Percentiles rank a stretch among this genome's conserved stretches.
phyloP scores from a whole-genome alignment of 2,888 invertebrate genomes.

The Venustoraphidia nigricollis region DNA sequence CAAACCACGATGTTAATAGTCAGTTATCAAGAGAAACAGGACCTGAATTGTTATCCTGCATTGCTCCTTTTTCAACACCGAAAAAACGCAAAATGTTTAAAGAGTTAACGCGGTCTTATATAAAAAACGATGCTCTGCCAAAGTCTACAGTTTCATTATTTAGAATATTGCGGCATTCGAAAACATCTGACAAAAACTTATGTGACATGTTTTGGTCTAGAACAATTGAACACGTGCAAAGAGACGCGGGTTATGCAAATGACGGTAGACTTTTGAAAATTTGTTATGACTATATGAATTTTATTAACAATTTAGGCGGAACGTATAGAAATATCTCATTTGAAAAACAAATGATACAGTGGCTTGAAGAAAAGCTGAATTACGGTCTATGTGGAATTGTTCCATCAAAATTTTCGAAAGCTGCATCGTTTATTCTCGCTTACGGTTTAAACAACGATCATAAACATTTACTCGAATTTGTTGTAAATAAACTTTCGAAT shows the following conservation, averaged over 20 bases:
- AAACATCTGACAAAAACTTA: conserved; percentile 28
- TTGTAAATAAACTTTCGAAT: conserved; percentile 25
- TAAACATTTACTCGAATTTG: conserved; percentile 20
- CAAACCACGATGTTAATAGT: conserved; percentile 9
- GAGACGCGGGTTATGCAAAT: conserved; percentile 15
- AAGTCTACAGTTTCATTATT: conserved; percentile 25
- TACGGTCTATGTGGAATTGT: conserved; percentile 22
- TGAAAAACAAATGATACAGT: conserved; percentile 27
- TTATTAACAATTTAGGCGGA: conserved; percentile 33
- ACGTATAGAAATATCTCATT: conserved; percentile 31
- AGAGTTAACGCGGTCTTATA: conserved; percentile 21
- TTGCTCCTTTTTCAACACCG: conserved; percentile 29
- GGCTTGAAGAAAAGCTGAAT: conserved; percentile 24
- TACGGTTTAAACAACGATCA: conserved; percentile 25
- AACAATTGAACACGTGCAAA: conserved; percentile 22
- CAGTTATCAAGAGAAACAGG: too few species aligned
- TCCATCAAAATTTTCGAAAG: conserved; percentile 26
- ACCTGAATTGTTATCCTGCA: conserved; percentile 26
- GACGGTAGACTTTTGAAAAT: conserved; percentile 24
- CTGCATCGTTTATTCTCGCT: conserved; percentile 29
- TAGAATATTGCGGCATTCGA: conserved; percentile 29
- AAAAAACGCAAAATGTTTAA: conserved; percentile 26
- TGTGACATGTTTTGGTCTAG: conserved; percentile 33
- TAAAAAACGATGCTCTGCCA: conserved; percentile 19
- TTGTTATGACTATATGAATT: conserved; percentile 35